Percentiles rank a stretch among this genome's conserved stretches.
phyloP scores from a whole-genome alignment of 2,888 invertebrate species.

The Muscina levida region DNA sequence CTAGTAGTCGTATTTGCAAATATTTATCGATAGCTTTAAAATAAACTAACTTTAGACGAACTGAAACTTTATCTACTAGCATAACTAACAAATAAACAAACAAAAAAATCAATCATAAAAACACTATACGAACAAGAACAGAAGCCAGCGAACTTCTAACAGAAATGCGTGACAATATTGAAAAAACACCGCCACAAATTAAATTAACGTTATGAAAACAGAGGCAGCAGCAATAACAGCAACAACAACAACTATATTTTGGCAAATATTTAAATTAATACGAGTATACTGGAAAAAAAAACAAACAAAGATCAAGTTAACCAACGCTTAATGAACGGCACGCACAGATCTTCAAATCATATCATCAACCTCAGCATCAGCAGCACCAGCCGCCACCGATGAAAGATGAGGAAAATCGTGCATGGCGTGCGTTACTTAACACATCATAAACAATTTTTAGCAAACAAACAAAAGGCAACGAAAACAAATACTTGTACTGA shows the following conservation, averaged over 20 bases:
- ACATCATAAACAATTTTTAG: slow-evolving; percentile 52
- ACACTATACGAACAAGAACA: neutral
- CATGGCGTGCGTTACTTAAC: slow-evolving; percentile 61
- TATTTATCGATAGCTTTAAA: too few species aligned
- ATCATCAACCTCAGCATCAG: slow-evolving; percentile 34
- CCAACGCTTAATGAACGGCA: slow-evolving; percentile 35
- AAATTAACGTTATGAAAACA: slow-evolving; percentile 8
- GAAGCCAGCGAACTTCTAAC: neutral
- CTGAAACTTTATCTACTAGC: neutral
- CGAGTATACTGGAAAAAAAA: too few species aligned
- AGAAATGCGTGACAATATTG: slow-evolving; percentile 36
- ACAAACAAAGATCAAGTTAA: neutral
- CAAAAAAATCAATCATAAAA: neutral
- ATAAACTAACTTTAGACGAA: neutral
- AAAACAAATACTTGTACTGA: neutral
- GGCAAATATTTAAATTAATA: slow-evolving; percentile 43
- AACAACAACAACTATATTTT: neutral
- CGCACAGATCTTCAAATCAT: slow-evolving; percentile 18
- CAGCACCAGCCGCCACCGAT: slow-evolving; percentile 35
- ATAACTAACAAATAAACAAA: neutral
- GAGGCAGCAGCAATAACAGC: neutral
- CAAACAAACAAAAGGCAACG: slow-evolving; percentile 38
- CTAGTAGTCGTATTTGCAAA: too few species aligned
- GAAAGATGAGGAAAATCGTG: slow-evolving; percentile 51
- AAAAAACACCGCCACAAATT: neutral